A percentile compares a stretch with the other conserved stretches of the same genome.
Conservation (phyloP, 2,113 vertebrate species). For the Dissostichus mawsoni region DNA sequence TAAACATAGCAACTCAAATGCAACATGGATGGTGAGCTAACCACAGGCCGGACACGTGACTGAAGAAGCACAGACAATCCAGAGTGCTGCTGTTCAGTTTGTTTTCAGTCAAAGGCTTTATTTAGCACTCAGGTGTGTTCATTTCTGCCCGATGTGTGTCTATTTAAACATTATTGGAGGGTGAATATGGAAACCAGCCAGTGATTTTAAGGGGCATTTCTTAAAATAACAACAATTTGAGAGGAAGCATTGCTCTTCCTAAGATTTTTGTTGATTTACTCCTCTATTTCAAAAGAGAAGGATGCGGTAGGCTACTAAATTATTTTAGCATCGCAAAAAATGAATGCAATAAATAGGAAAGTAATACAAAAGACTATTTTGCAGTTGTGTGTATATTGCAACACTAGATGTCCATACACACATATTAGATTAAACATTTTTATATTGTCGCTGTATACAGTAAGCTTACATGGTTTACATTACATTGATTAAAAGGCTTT, state of each 20-base stretch:
- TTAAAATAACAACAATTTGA: not conserved
- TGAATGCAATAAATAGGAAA: not conserved
- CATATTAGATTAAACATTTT: not conserved
- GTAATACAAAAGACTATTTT: not conserved
- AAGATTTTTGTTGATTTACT: too few species aligned
- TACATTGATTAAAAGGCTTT: not conserved
- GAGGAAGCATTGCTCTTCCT: not conserved
- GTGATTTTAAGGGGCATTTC: not conserved
- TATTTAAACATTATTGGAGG: not conserved
- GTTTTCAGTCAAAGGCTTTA: not conserved
- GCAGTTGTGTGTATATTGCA: not conserved
- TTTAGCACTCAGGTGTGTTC: not conserved
- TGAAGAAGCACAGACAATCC: not conserved
- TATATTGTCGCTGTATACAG: not conserved
- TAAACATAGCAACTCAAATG: constrained; percentile 17
- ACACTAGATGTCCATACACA: not conserved
- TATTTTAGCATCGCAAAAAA: not conserved
- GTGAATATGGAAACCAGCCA: not conserved
- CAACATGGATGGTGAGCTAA: constrained; percentile 8
- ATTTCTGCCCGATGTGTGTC: not conserved
- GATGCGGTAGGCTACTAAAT: not conserved
- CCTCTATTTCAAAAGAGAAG: not conserved
- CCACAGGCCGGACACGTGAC: constrained; percentile 1
- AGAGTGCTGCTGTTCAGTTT: not conserved
- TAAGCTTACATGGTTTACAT: not conserved